Evolutionary conservation across 1,140 invertebrate genomes (phyloP).

Genomic region (Aphis gossypii): DNA sequence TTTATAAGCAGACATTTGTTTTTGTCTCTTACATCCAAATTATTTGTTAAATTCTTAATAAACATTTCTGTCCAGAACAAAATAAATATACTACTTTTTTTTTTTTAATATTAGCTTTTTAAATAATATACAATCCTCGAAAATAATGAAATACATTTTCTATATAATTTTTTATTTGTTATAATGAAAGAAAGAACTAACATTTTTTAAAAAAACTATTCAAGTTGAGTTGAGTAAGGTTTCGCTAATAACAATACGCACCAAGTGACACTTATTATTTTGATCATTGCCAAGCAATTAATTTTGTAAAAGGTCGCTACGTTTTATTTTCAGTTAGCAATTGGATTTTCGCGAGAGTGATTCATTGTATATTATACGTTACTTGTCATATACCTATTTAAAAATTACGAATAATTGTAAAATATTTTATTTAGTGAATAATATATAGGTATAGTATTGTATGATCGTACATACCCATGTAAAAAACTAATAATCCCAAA

Average conservation of each 20-base stretch:
- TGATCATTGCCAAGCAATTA: not conserved
- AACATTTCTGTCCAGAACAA: not conserved
- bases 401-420: not conserved
- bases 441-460: too few relatives aligned
- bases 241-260: not conserved
- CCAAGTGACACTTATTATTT: not conserved
- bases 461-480: too few relatives aligned
- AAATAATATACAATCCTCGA: too few relatives aligned
- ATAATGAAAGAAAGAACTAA: not conserved
- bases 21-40: too few relatives aligned
- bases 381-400: not conserved
- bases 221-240: not conserved
- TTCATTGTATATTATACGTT: not conserved
- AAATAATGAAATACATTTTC: too few relatives aligned
- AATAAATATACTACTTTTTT: too few relatives aligned
- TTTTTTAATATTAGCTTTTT: too few relatives aligned
- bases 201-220: not conserved
- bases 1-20: too few relatives aligned
- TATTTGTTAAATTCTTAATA: not conserved
- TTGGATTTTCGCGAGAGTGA: not conserved
- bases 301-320: not conserved
- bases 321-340: not conserved
- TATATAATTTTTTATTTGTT: not conserved
- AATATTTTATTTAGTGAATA: not conserved
- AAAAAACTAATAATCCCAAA: too few relatives aligned